phyloP scores from a whole-genome alignment of 2,888 invertebrate species.

The Hypercompe scribonia region DNA sequence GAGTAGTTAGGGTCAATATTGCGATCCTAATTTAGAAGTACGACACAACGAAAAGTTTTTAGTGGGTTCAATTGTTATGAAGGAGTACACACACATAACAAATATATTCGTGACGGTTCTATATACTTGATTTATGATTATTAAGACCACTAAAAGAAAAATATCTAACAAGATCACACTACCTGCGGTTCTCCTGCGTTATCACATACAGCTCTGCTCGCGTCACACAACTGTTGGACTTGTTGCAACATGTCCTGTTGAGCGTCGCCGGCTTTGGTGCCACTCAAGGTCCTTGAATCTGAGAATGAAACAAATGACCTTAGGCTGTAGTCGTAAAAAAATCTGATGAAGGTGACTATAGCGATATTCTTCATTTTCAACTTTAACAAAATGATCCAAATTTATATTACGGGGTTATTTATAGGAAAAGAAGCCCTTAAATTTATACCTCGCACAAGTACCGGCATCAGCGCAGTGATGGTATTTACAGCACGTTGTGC shows the following conservation, averaged over 20 bases:
- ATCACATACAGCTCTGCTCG: slow-evolving; percentile 30
- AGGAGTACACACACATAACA: too few relatives aligned
- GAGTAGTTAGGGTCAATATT: too few relatives aligned
- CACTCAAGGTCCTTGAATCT: slow-evolving; percentile 17
- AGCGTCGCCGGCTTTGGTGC: slow-evolving; percentile 1
- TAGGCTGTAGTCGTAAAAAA: background rate
- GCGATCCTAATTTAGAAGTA: too few relatives aligned
- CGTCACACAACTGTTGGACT: slow-evolving; percentile 31
- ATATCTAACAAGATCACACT: background rate
- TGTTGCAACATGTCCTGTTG: slow-evolving; percentile 25
- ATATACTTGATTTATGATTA: too few relatives aligned
- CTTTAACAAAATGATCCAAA: too few relatives aligned
- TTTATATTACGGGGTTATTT: too few relatives aligned
- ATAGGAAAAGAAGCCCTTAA: background rate
- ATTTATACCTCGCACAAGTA: slow-evolving; percentile 35
- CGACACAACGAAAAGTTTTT: too few relatives aligned
- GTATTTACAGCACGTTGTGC: slow-evolving; percentile 37
- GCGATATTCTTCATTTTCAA: background rate
- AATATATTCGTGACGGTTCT: too few relatives aligned
- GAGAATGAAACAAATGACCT: background rate
- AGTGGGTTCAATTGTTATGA: too few relatives aligned
- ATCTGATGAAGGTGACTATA: background rate
- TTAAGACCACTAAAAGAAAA: too few relatives aligned
- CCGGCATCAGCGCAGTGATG: slow-evolving; percentile 37
- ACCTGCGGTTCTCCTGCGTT: slow-evolving; percentile 30